Percentiles rank a stretch among this genome's conserved stretches.
Evolutionary conservation across 1,140 invertebrate genomes (phyloP).

Genomic region (Drosophila sucinea): DNA sequence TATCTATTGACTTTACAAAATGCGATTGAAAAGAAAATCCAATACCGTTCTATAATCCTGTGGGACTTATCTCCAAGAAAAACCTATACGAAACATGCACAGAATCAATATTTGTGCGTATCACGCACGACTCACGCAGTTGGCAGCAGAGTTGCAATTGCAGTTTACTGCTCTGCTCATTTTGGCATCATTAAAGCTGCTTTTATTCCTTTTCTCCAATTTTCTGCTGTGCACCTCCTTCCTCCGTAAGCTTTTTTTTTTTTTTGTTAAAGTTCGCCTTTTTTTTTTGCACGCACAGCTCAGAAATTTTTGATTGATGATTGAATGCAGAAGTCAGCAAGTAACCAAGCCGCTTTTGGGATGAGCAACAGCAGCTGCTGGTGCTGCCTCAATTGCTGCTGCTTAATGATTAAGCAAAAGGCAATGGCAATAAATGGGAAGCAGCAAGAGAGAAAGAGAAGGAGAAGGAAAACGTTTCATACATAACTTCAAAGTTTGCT

Average conservation of each 20-base stretch:
- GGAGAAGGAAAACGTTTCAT: neutral
- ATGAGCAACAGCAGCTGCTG: constrained; percentile 68
- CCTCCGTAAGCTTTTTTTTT: constrained; percentile 24
- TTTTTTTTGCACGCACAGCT: constrained; percentile 60
- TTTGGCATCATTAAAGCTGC: constrained; percentile 69
- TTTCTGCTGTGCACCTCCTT: neutral
- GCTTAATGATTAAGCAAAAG: constrained; percentile 72
- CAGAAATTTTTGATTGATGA: constrained; percentile 78
- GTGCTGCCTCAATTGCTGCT: constrained; percentile 9
- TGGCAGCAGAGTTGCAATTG: constrained; percentile 39
- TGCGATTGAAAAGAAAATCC: no score
- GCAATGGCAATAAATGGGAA: constrained; percentile 41
- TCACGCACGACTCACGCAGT: constrained; percentile 42
- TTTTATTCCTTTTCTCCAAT: constrained; percentile 32
- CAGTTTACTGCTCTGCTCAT: constrained; percentile 46
- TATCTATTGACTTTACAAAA: no score
- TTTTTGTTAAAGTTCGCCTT: constrained; percentile 26
- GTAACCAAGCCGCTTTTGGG: constrained; percentile 45
- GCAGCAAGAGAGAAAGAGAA: neutral
- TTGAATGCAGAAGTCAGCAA: constrained; percentile 60
- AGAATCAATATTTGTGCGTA: neutral
- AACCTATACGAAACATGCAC: no score
- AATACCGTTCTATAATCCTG: no score
- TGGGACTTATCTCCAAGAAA: no score
- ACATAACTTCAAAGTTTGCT: constrained; percentile 12